phyloP scores from a whole-genome alignment of 1,140 invertebrate species.

The Zelostemma sp. region DNA sequence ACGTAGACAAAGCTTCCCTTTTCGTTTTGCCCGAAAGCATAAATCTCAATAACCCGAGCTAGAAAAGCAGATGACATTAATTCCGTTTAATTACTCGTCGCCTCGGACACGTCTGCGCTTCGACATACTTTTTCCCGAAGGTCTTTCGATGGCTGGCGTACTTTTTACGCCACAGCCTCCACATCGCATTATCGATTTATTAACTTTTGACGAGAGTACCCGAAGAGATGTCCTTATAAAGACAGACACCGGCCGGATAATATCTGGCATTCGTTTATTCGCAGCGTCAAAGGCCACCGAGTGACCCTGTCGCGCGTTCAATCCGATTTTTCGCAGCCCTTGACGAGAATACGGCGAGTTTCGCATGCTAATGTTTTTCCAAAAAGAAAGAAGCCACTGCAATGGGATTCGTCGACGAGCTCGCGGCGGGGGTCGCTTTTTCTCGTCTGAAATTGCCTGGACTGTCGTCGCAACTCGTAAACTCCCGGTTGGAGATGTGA shows the following conservation, averaged over 20 bases:
- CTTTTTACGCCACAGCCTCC: conserved; percentile 31
- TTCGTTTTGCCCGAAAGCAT: too few species aligned
- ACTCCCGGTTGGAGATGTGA: conserved; percentile 19
- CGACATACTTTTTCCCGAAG: conserved; percentile 31
- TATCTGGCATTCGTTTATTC: conserved; percentile 37
- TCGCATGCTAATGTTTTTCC: too few species aligned
- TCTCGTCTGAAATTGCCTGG: too few species aligned
- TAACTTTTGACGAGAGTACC: conserved; percentile 32
- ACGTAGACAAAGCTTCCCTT: too few species aligned
- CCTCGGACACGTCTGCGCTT: conserved; percentile 17
- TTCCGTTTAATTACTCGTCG: conserved; percentile 58
- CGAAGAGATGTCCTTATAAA: conserved; percentile 34
- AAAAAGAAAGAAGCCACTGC: too few species aligned
- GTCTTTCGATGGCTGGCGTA: conserved; percentile 16
- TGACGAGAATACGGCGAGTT: neutral
- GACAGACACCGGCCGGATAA: conserved; percentile 28
- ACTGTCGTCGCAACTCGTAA: conserved; percentile 14
- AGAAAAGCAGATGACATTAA: conserved; percentile 59
- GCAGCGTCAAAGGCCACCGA: conserved; percentile 21
- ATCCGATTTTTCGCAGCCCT: conserved; percentile 10
- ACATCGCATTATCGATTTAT: conserved; percentile 43
- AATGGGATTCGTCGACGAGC: too few species aligned
- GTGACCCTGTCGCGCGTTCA: conserved; percentile 22
- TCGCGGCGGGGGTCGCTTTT: too few species aligned
- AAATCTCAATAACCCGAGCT: conserved; percentile 57